A percentile compares a stretch with the other conserved stretches of the same genome.
Evolutionary conservation across 2,113 vertebrate species (phyloP).

Genomic region (pig (Sus scrofa)): T2T-Sscrofa CM000826.6:151280001-151280500

Average conservation of each 20-base stretch:
- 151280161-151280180: neutral
- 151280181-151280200: neutral
- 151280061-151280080: neutral
- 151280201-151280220: accelerated
- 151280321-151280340: neutral
- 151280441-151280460: neutral
- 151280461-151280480: neutral
- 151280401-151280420: neutral
- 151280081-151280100: neutral
- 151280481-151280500: neutral
- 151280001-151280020: neutral
- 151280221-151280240: neutral
- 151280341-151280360: neutral
- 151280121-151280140: neutral
- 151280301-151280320: too few relatives aligned
- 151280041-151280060: accelerated
- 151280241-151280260: neutral
- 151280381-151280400: neutral
- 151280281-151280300: neutral
- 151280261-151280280: neutral
- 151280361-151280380: neutral
- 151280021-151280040: neutral
- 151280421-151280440: neutral
- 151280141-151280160: neutral
- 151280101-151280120: too few relatives aligned